Evolutionary conservation across 2,888 invertebrate genomes (phyloP).

Genomic region (Hyppa rectilinea): DNA sequence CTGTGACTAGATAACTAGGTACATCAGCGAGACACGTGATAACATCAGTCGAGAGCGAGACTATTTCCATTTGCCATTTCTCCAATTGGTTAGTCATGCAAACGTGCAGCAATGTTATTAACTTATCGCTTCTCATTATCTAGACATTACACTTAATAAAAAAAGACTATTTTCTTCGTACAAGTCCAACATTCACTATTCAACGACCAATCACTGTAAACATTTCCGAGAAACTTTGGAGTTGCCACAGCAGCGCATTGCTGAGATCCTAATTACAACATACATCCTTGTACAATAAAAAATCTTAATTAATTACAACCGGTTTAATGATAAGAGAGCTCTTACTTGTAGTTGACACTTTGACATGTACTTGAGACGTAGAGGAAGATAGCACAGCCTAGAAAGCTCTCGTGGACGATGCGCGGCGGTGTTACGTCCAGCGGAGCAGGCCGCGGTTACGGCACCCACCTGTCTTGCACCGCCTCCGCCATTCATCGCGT

Average conservation of each 20-base stretch:
- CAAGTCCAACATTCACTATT: constrained; percentile 69
- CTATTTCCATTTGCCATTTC: constrained; percentile 72
- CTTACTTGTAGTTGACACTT: constrained; percentile 68
- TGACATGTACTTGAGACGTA: constrained; percentile 65
- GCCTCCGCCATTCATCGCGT: constrained; percentile 76
- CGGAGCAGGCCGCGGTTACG: constrained; percentile 75
- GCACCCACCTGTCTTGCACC: constrained; percentile 74
- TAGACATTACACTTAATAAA: constrained; percentile 63
- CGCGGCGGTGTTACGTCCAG: constrained; percentile 54
- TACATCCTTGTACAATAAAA: constrained; percentile 62
- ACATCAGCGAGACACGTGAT: constrained; percentile 62
- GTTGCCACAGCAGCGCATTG: constrained; percentile 51
- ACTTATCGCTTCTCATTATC: constrained; percentile 72
- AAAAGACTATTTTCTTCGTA: constrained; percentile 44
- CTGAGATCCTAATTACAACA: constrained; percentile 66
- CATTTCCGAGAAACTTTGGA: constrained; percentile 65
- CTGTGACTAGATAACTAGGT: constrained; percentile 51
- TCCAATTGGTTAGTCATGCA: constrained; percentile 73
- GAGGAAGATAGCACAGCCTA: constrained; percentile 61
- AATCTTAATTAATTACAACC: constrained; percentile 76
- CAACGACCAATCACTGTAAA: constrained; percentile 58
- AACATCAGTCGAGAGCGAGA: constrained; percentile 67
- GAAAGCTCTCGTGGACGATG: constrained; percentile 60
- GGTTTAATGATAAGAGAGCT: constrained; percentile 69
- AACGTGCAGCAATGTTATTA: constrained; percentile 72